Conservation (phyloP, 1,140 invertebrate genomes). For the Aphelenchoides besseyi region DNA sequence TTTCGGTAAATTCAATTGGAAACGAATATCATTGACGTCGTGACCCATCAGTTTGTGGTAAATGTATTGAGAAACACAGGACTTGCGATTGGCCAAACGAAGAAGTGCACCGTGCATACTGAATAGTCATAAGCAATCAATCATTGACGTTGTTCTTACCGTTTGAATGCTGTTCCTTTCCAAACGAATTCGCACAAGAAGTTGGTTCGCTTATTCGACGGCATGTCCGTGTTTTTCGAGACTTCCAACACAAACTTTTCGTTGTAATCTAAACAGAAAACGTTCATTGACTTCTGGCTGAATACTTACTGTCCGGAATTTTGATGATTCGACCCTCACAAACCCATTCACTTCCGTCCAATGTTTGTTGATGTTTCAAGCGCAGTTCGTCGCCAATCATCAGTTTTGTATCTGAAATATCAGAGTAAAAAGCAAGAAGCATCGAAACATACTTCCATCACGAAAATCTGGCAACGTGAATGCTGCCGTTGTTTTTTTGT, state of each 20-base stretch:
- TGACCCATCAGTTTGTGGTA: slow-evolving; percentile 93
- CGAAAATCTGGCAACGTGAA: slow-evolving; percentile 96
- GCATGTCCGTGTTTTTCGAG: slow-evolving; percentile 64
- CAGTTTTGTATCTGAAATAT: slow-evolving; percentile 75
- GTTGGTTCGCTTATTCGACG: slow-evolving; percentile 68
- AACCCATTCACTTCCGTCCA: slow-evolving; percentile 71
- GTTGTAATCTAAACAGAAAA: slow-evolving; percentile 73
- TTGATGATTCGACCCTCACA: slow-evolving; percentile 94
- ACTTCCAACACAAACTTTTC: slow-evolving; percentile 96
- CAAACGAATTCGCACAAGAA: slow-evolving; percentile 99
- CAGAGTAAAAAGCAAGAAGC: background rate
- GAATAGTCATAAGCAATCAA: slow-evolving; percentile 33
- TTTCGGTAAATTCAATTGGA: slow-evolving; percentile 71
- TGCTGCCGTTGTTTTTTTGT: slow-evolving; percentile 95
- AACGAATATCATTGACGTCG: slow-evolving; percentile 87
- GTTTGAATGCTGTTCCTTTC: slow-evolving; percentile 98
- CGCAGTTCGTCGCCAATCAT: slow-evolving; percentile 98
- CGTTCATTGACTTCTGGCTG: background rate
- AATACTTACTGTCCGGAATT: slow-evolving; percentile 81
- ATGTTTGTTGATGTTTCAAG: slow-evolving; percentile 75
- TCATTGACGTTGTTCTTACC: slow-evolving; percentile 69
- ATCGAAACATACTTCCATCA: slow-evolving; percentile 68
- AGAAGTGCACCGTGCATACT: slow-evolving; percentile 91
- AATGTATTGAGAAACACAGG: slow-evolving; percentile 92
- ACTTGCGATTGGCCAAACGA: slow-evolving; percentile 92